These are phyloP conservation scores for Halcyon senegalensis DNA, from an alignment of 2,113 vertebrate genomes.

Conservation along the genomic window DNA sequence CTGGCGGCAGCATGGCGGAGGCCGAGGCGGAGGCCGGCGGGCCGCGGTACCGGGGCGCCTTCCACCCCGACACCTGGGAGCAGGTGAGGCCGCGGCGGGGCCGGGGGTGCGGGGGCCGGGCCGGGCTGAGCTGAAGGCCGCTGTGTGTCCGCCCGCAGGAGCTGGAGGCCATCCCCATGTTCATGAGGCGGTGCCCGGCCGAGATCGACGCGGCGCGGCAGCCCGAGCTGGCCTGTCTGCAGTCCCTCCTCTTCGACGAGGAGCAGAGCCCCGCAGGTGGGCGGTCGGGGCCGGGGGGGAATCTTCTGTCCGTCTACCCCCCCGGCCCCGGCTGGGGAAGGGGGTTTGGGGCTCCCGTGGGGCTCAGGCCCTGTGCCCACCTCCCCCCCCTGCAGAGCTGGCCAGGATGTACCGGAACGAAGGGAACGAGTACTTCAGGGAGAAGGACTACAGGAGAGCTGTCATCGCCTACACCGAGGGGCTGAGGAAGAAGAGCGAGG, in stretches of 20 bases:
- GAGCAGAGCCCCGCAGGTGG: conserved; percentile 36
- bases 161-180: conserved; percentile 66
- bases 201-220: conserved; percentile 45
- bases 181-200: conserved; percentile 56
- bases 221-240: conserved; percentile 58
- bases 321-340: background rate
- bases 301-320: background rate
- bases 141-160: background rate
- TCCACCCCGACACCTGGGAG: conserved; percentile 43
- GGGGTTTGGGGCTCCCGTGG: background rate
- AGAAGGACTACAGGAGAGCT: conserved; percentile 88
- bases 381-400: conserved; percentile 77
- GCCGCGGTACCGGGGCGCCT: background rate
- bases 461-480: conserved; percentile 85
- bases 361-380: background rate
- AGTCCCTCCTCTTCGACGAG: conserved; percentile 61
- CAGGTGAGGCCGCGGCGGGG: background rate
- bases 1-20: conserved; percentile 3
- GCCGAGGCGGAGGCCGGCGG: fast-evolving
- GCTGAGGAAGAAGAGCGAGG: conserved; percentile 80
- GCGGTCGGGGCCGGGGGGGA: background rate
- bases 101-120: background rate
- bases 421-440: conserved; percentile 92
- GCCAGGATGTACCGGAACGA: conserved; percentile 86
- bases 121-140: fast-evolving